Percentiles rank a stretch among this genome's conserved stretches.
Conservation (phyloP, 2,113 vertebrate species). For the Paramisgurnus dabryanus region DNA sequence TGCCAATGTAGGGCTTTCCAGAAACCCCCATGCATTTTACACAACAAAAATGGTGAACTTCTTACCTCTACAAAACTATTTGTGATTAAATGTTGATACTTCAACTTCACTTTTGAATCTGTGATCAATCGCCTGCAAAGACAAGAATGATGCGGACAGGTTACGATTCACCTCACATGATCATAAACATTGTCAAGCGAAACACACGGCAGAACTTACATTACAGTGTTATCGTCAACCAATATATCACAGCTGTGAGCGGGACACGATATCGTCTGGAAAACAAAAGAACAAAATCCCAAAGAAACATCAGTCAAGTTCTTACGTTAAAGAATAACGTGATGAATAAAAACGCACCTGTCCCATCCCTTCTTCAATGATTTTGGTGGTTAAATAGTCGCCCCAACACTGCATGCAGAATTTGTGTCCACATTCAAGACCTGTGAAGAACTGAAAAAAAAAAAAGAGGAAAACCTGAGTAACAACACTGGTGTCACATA, state of each 20-base stretch:
- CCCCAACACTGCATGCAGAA: slow-evolving; percentile 99
- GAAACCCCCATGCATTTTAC: not conserved
- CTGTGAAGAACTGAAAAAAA: slow-evolving; percentile 89
- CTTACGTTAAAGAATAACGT: not conserved
- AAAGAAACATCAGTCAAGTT: not conserved
- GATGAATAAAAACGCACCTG: slow-evolving; percentile 78
- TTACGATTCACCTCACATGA: not conserved
- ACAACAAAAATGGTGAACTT: slow-evolving; percentile 35
- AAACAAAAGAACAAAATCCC: slow-evolving; percentile 22
- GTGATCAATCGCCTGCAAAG: slow-evolving; percentile 93
- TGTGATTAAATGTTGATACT: slow-evolving; percentile 99
- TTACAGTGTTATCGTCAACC: slow-evolving; percentile 99
- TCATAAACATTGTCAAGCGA: not conserved
- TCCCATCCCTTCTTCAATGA: slow-evolving; percentile 99
- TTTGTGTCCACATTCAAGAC: slow-evolving; percentile 98
- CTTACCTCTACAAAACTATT: slow-evolving; percentile 99
- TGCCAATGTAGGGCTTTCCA: not conserved
- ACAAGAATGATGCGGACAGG: not conserved
- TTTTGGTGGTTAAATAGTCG: slow-evolving; percentile 99
- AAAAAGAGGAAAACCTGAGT: not conserved
- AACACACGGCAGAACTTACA: slow-evolving; percentile 81
- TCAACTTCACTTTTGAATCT: slow-evolving; percentile 99
- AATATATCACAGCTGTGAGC: slow-evolving; percentile 99
- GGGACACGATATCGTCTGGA: slow-evolving; percentile 97
- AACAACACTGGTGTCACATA: no score